Conservation (phyloP, 2,797 vertebrate genomes). For the Rhynchotus rufescens region DNA sequence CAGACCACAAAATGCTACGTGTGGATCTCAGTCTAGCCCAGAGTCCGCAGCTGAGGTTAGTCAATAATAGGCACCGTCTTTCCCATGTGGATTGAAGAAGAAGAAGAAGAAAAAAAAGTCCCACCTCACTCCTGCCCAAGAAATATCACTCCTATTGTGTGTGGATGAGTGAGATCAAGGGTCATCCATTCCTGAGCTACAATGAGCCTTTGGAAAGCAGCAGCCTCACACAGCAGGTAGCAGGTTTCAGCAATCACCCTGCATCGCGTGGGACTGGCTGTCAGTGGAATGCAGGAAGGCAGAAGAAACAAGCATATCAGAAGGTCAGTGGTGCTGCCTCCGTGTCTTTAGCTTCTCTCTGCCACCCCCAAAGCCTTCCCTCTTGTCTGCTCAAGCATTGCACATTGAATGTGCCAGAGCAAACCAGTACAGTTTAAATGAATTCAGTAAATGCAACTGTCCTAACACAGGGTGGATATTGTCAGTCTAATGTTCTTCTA, state of each 20-base stretch:
- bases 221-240: slow-evolving; percentile 31
- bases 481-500: background rate
- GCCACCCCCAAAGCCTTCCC: background rate
- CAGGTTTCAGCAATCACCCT: slow-evolving; percentile 37
- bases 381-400: background rate
- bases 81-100: background rate
- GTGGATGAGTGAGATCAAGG: slow-evolving; percentile 33
- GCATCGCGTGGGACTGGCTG: slow-evolving; percentile 1
- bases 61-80: background rate
- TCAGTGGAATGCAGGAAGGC: background rate
- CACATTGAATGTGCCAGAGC: background rate
- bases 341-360: background rate
- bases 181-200: slow-evolving; percentile 43
- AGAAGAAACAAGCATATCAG: slow-evolving; percentile 2
- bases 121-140: slow-evolving; percentile 6
- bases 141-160: background rate
- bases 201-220: slow-evolving; percentile 35
- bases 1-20: background rate
- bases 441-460: background rate
- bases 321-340: background rate
- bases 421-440: background rate
- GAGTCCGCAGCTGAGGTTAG: background rate
- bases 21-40: background rate
- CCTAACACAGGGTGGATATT: background rate
- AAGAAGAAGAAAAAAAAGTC: background rate